phyloP scores from a whole-genome alignment of 2,888 invertebrate species.

The Mythimna ferrago region DNA sequence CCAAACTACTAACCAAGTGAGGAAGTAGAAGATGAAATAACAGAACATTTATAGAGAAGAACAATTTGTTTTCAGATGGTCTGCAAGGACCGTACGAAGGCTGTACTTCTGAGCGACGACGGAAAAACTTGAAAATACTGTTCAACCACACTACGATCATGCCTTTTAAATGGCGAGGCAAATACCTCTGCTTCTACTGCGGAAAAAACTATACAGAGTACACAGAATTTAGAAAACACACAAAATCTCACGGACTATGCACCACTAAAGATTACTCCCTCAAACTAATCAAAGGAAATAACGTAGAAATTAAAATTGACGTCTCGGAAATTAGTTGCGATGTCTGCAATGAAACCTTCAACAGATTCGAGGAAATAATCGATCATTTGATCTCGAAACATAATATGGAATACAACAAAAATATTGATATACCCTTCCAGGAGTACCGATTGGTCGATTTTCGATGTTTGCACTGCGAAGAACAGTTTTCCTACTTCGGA shows the following conservation, averaged over 20 bases:
- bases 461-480: slow-evolving; percentile 77
- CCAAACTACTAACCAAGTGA: slow-evolving; percentile 43
- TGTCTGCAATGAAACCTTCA: slow-evolving; percentile 79
- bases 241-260: slow-evolving; percentile 78
- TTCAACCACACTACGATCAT: slow-evolving; percentile 85
- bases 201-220: slow-evolving; percentile 77
- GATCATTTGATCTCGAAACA: slow-evolving; percentile 83
- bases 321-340: slow-evolving; percentile 82
- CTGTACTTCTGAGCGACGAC: slow-evolving; percentile 77
- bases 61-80: slow-evolving; percentile 85
- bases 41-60: slow-evolving; percentile 61
- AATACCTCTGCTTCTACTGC: slow-evolving; percentile 84
- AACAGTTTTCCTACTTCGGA: slow-evolving; percentile 78
- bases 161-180: slow-evolving; percentile 86
- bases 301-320: slow-evolving; percentile 82
- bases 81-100: slow-evolving; percentile 75
- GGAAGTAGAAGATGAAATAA: slow-evolving; percentile 48
- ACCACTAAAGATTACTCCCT: slow-evolving; percentile 76
- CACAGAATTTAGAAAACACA: slow-evolving; percentile 80
- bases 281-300: slow-evolving; percentile 77
- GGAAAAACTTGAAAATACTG: slow-evolving; percentile 83
- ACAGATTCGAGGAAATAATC: slow-evolving; percentile 74
- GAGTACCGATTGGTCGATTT: slow-evolving; percentile 79
- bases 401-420: slow-evolving; percentile 78
- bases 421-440: slow-evolving; percentile 76